These are phyloP conservation scores for Plecotus auritus DNA, from an alignment of 2,113 vertebrate genomes.

Conservation along the genomic window DNA sequence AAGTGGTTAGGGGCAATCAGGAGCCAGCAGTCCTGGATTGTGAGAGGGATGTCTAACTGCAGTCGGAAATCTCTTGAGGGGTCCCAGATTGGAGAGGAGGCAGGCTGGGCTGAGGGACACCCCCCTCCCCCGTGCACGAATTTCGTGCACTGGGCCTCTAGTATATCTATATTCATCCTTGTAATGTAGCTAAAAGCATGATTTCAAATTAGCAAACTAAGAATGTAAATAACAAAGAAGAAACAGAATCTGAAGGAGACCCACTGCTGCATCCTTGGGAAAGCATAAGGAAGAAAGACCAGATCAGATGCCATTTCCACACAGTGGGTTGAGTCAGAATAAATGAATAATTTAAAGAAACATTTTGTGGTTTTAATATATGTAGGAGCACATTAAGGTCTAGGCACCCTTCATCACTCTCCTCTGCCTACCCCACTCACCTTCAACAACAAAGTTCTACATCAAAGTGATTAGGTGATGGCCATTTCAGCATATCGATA, in stretches of 20 bases:
- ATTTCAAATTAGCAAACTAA: neutral
- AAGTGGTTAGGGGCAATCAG: too few species aligned
- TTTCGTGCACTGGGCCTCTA: too few species aligned
- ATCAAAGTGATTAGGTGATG: slow-evolving; percentile 21
- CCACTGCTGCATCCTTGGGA: neutral
- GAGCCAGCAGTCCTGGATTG: too few species aligned
- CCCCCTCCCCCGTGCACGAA: too few species aligned
- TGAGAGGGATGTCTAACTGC: too few species aligned
- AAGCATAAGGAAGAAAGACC: neutral
- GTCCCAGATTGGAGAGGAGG: too few species aligned
- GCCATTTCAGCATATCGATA: neutral
- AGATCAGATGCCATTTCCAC: slow-evolving; percentile 24
- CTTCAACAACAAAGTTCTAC: neutral
- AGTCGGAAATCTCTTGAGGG: too few species aligned
- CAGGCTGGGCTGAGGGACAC: too few species aligned
- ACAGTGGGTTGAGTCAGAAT: slow-evolving; percentile 39
- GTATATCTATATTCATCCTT: neutral
- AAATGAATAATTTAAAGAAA: slow-evolving; percentile 51
- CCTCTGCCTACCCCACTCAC: neutral
- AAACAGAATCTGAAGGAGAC: neutral
- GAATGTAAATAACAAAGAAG: neutral
- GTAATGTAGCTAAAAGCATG: neutral
- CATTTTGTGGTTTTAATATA: slow-evolving; percentile 27
- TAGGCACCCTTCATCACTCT: neutral
- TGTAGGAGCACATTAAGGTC: neutral